phyloP scores from a whole-genome alignment of 2,888 invertebrate species.

The Azorinus chamasolen region DNA sequence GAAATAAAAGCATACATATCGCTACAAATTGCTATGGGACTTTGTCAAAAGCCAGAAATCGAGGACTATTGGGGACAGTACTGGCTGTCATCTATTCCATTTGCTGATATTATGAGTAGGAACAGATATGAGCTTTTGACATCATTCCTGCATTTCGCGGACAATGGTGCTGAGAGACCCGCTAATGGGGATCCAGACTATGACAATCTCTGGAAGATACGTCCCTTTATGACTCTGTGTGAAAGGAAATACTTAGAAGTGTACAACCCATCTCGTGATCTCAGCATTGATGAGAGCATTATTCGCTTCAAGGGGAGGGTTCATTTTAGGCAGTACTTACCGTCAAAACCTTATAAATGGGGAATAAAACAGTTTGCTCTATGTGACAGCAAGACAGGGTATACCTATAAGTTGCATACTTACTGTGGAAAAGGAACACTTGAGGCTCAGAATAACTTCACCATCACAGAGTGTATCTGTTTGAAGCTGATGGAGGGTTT shows the following conservation, averaged over 20 bases:
- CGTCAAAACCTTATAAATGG: slow-evolving; percentile 34
- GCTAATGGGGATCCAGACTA: slow-evolving; percentile 15
- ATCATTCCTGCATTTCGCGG: slow-evolving; percentile 24
- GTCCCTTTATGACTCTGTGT: slow-evolving; percentile 1
- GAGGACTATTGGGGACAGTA: slow-evolving; percentile 28
- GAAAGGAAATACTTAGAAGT: not conserved
- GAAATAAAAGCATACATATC: slow-evolving; percentile 44
- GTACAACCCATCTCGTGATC: slow-evolving; percentile 23
- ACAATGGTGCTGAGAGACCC: slow-evolving; percentile 7
- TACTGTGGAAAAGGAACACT: slow-evolving; percentile 25
- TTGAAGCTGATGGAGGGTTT: slow-evolving; percentile 29
- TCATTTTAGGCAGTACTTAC: slow-evolving; percentile 35
- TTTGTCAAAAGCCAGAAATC: slow-evolving; percentile 15
- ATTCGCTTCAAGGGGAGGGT: slow-evolving; percentile 48
- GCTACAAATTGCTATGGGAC: slow-evolving; percentile 31
- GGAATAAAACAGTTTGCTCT: slow-evolving; percentile 42
- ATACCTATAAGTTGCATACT: slow-evolving; percentile 12
- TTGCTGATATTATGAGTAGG: slow-evolving; percentile 11
- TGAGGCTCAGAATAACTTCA: not conserved
- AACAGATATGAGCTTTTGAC: slow-evolving; percentile 17
- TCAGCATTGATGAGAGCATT: slow-evolving; percentile 45
- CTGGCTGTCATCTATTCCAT: slow-evolving; percentile 10
- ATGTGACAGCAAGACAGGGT: slow-evolving; percentile 34
- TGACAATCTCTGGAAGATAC: slow-evolving; percentile 35
- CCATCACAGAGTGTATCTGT: slow-evolving; percentile 40